phyloP scores from a whole-genome alignment of 2,888 invertebrate genomes.

The Drosophila limbata region DNA sequence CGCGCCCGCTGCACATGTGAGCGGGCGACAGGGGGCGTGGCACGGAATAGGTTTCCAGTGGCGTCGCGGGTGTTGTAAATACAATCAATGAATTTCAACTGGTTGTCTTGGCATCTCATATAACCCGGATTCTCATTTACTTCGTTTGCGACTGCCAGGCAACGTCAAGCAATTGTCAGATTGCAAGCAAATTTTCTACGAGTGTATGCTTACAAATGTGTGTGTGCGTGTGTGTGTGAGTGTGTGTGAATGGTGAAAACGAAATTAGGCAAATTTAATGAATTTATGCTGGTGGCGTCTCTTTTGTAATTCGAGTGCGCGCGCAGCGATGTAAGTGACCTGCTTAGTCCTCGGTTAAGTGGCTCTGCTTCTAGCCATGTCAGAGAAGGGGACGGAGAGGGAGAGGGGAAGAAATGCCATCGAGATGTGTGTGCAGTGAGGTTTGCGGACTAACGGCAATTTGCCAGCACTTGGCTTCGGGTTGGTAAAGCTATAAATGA shows the following conservation, averaged over 20 bases:
- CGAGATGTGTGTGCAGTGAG: conserved; percentile 50
- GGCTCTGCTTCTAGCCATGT: conserved; percentile 44
- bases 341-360: conserved; percentile 72
- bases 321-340: conserved; percentile 75
- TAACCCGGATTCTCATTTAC: conserved; percentile 46
- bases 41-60: conserved; percentile 37
- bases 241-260: conserved; percentile 52
- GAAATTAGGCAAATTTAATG: conserved; percentile 82
- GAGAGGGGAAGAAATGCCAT: neutral
- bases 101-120: conserved; percentile 65
- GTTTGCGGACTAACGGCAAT: conserved; percentile 61
- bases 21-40: conserved; percentile 20
- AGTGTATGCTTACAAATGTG: conserved; percentile 13
- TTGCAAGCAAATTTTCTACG: conserved; percentile 9
- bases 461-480: conserved; percentile 53
- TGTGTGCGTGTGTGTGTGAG: conserved; percentile 17
- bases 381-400: neutral
- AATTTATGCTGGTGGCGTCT: conserved; percentile 82
- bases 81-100: conserved; percentile 83
- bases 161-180: conserved; percentile 53
- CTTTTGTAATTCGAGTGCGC: conserved; percentile 78
- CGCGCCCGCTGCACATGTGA: conserved; percentile 11
- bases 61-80: conserved; percentile 76
- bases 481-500: conserved; percentile 36
- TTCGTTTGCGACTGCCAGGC: conserved; percentile 25